A percentile compares a stretch with the other conserved stretches of the same genome.
Conservation (phyloP, 1,140 invertebrate genomes). For the Drosophila pachea region DNA sequence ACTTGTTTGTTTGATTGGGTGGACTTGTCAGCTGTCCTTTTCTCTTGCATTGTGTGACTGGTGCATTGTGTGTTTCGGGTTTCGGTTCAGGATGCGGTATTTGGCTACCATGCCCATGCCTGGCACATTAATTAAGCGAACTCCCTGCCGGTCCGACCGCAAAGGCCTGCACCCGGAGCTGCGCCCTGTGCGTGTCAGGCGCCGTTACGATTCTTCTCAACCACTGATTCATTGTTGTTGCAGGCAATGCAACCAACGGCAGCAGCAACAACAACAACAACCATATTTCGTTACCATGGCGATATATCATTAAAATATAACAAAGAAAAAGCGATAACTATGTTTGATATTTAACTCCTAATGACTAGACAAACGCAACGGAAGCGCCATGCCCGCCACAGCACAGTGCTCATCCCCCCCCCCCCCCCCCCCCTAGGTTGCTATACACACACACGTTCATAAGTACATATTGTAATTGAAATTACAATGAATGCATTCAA, state of each 20-base stretch:
- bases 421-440: background rate
- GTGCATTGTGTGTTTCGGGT: conserved; percentile 2
- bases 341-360: conserved; percentile 25
- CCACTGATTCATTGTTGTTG: conserved; percentile 14
- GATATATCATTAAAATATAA: conserved; percentile 47
- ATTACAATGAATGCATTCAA: conserved; percentile 30
- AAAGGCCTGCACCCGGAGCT: conserved; percentile 9
- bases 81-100: conserved; percentile 6
- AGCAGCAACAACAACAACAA: conserved; percentile 4
- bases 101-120: conserved; percentile 15
- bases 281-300: conserved; percentile 29
- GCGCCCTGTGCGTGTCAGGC: conserved; percentile 33
- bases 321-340: conserved; percentile 3
- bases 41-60: background rate
- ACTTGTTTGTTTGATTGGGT: background rate
- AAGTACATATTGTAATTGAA: conserved; percentile 4
- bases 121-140: conserved; percentile 41
- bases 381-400: conserved; percentile 23
- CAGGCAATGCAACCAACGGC: conserved; percentile 24
- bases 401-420: conserved; percentile 4
- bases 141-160: conserved; percentile 31
- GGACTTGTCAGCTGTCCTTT: background rate
- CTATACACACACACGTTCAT: background rate
- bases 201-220: conserved; percentile 7
- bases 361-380: conserved; percentile 41